phyloP scores from a whole-genome alignment of 2,888 invertebrate genomes.

The Drosophila neonasuta region DNA sequence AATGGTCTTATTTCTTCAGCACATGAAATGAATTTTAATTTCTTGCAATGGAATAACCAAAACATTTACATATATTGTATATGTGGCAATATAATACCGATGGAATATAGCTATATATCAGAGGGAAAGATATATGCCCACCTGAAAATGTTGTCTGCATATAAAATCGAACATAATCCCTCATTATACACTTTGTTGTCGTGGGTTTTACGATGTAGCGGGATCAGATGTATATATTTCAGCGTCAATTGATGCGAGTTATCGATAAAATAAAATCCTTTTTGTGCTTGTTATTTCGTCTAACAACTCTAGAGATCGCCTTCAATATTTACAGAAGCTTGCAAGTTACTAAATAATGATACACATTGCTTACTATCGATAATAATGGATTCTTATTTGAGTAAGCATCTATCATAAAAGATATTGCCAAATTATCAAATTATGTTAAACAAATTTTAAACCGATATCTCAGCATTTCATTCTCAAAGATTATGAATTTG shows the following conservation, averaged over 20 bases:
- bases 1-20: conserved; percentile 36
- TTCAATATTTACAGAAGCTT: too few relatives aligned
- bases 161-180: conserved; percentile 9
- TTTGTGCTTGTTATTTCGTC: neutral
- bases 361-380: too few relatives aligned
- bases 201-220: neutral
- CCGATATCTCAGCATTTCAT: too few relatives aligned
- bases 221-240: neutral
- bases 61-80: conserved; percentile 3
- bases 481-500: too few relatives aligned
- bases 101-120: conserved; percentile 13
- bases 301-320: too few relatives aligned
- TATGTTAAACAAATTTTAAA: too few relatives aligned
- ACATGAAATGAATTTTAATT: conserved; percentile 69
- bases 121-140: neutral
- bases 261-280: neutral
- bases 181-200: neutral
- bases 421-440: too few relatives aligned
- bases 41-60: conserved; percentile 21
- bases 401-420: too few relatives aligned
- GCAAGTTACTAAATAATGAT: too few relatives aligned
- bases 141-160: conserved; percentile 15
- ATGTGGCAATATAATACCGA: conserved; percentile 7
- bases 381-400: too few relatives aligned
- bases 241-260: neutral